Evolutionary conservation across 2,113 vertebrate genomes (phyloP).

Genomic region (Cyanoramphus novaezelandiae): DNA sequence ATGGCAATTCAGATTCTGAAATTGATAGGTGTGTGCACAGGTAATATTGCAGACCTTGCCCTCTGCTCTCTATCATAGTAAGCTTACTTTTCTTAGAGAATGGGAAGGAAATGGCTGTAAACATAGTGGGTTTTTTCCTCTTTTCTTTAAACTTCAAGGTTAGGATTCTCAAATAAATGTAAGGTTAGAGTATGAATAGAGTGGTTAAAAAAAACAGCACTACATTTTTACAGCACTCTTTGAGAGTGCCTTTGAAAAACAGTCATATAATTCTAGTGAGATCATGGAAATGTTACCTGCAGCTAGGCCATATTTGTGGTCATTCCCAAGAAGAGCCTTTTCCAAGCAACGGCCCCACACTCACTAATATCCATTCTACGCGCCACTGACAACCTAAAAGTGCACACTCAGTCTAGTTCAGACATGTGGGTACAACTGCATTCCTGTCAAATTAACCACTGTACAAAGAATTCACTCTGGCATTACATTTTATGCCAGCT

Average conservation of each 20-base stretch:
- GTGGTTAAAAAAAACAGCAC: neutral
- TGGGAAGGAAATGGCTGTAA: conserved; percentile 2
- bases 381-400: neutral
- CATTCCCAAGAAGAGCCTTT: neutral
- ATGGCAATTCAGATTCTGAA: conserved; percentile 45
- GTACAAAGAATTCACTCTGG: neutral
- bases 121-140: neutral
- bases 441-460: neutral
- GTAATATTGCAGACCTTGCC: conserved; percentile 18
- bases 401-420: neutral
- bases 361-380: neutral
- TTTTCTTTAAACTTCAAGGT: conserved; percentile 18
- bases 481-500: neutral
- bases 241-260: conserved; percentile 6
- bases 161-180: conserved; percentile 15
- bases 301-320: neutral
- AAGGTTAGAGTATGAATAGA: neutral
- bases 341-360: neutral
- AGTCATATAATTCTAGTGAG: neutral
- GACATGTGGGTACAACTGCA: neutral
- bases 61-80: neutral
- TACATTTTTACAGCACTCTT: neutral
- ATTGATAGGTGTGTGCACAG: neutral
- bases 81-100: conserved; percentile 1
- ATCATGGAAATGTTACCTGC: neutral